Conservation (phyloP, 2,888 invertebrate species). For the Oligia latruncula region DNA sequence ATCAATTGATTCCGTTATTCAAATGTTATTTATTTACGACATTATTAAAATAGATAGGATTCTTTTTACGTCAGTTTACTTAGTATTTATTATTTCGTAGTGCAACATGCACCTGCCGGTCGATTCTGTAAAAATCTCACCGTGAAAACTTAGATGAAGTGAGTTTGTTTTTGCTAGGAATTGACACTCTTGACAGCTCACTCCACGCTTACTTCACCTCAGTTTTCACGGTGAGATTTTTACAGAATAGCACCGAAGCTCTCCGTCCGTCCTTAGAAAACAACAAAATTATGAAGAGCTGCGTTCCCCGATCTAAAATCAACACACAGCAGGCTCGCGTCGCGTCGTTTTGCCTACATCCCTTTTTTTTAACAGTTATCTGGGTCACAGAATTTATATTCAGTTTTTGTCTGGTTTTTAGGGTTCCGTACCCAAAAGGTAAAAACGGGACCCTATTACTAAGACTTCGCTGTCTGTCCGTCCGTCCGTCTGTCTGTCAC, state of each 20-base stretch:
- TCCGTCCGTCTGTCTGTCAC: too few species aligned
- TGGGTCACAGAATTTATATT: not conserved
- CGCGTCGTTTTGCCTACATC: not conserved
- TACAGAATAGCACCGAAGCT: too few species aligned
- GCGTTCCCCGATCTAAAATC: not conserved
- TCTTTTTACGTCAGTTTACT: not conserved
- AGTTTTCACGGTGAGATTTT: too few species aligned
- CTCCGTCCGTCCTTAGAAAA: not conserved
- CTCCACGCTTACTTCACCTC: too few species aligned
- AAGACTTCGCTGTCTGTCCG: too few species aligned
- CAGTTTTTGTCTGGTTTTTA: not conserved
- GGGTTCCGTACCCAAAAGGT: too few species aligned
- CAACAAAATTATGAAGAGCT: not conserved
- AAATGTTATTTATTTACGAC: not conserved
- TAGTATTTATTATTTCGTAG: not conserved
- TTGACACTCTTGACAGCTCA: too few species aligned
- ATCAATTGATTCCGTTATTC: slow-evolving; percentile 4
- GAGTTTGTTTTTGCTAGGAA: too few species aligned
- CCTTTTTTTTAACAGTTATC: not conserved
- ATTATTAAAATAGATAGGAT: not conserved
- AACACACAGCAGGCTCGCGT: not conserved
- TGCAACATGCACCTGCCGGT: not conserved
- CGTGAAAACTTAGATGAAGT: too few species aligned
- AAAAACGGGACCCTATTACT: too few species aligned
- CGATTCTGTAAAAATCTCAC: too few species aligned